Base-by-base conservation (phyloP, 2,888 invertebrate species). In the Hirtodrosophila alboralis region DNA sequence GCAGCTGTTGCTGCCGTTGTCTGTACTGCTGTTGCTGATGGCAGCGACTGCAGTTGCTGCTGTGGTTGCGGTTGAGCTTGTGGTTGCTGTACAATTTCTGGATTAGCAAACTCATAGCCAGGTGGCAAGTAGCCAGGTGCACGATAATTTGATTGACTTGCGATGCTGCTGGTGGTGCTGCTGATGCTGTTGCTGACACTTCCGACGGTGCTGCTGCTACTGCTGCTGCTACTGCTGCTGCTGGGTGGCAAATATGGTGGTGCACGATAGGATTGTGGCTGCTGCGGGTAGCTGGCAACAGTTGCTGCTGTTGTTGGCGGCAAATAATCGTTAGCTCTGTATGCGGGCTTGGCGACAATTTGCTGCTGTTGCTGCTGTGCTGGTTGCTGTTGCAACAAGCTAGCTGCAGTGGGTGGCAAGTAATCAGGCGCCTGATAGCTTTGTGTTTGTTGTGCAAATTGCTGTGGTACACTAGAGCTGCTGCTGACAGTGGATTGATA, bases 101-200 rank as follows among this genome's bases (percentile, higher is more conserved):
- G 71, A 58, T 74, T 70, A 31, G 41, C 40, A 56, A 63, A 79
- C 4, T 80, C 86, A 34, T 86, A 79, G 37, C 86, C 80, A 38
- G 80, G 80, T 26, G 80, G 80, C 65, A 80, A 37, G 37, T 80
- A 81, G 0, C 68, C 67, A 49, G 73, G 51, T 0, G 69, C 67
- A 3, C 40, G 34, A 28, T 66, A 69, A 5, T 26, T 47, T 0
- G 69, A 14, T 10, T 47, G 47, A n/a, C 23, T 10, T 1, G 53
- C 30, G 23, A 23, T 41, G 49, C 65, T 56, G 41, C 41, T 45
- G 27, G 12, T 21, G 44, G 7, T 7, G 14, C 10, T 9, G 43
- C 10, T 53, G 44, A 48, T 44, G n/a, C 18, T 30, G 52, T 21
- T 43, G 51, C 36, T 49, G 45, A 23, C 7, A n/a, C 5, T 56